These are phyloP conservation scores for Trichonephila clavata DNA, from an alignment of 1,140 invertebrate species.

Conservation along the genomic window DNA sequence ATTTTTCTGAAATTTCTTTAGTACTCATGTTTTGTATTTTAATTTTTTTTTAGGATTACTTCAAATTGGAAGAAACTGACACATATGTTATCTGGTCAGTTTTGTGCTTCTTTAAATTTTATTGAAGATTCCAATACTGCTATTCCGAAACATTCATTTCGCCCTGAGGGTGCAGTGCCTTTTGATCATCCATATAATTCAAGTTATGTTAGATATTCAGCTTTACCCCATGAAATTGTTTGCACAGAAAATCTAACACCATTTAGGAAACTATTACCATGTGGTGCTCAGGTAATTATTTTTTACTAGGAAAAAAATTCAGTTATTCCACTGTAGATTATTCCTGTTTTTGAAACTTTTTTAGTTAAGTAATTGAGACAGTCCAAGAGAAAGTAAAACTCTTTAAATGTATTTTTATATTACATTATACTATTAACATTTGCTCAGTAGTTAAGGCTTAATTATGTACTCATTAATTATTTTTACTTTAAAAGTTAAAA, in stretches of 20 bases:
- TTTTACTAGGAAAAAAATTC: neutral
- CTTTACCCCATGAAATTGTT: slow-evolving; percentile 95
- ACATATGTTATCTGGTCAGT: slow-evolving; percentile 93
- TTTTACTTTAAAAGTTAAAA: too few species aligned
- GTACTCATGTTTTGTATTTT: slow-evolving; percentile 54
- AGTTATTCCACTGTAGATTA: too few species aligned
- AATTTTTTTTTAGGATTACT: slow-evolving; percentile 84
- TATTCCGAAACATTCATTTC: slow-evolving; percentile 90
- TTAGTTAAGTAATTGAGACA: too few species aligned
- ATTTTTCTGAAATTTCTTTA: slow-evolving; percentile 3
- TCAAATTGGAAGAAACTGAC: slow-evolving; percentile 92
- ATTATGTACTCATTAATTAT: too few species aligned
- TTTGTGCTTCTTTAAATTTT: slow-evolving; percentile 98
- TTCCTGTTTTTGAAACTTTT: too few species aligned
- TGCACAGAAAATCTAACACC: slow-evolving; percentile 99
- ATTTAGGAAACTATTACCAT: slow-evolving; percentile 98
- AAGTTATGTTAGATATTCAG: slow-evolving; percentile 89
- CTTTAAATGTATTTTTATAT: too few species aligned
- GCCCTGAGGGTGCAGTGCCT: slow-evolving; percentile 86
- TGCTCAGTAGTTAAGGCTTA: too few species aligned
- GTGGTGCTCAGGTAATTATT: slow-evolving; percentile 84
- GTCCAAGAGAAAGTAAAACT: too few species aligned
- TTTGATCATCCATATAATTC: slow-evolving; percentile 82
- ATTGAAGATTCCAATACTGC: slow-evolving; percentile 94
- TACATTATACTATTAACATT: too few species aligned